Evolutionary conservation across 2,888 invertebrate genomes (phyloP).

Genomic region (Pristionchus japonicus): DNA sequence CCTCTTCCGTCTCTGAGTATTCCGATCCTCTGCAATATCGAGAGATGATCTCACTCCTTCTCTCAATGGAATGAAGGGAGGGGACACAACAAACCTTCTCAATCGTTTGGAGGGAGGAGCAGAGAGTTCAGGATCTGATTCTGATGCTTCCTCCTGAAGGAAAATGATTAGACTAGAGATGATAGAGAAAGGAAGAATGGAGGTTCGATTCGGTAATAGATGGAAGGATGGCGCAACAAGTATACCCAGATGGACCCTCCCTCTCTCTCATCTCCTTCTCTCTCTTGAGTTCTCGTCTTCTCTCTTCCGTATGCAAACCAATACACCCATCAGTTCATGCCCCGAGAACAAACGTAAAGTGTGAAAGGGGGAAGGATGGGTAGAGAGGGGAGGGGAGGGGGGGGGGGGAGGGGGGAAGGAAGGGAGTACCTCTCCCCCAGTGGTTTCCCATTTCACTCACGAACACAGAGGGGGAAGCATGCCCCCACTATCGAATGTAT

Average conservation of each 20-base stretch:
- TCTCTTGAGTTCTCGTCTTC: not conserved
- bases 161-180: not conserved
- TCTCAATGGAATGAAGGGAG: not conserved
- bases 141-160: not conserved
- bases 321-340: constrained; percentile 13
- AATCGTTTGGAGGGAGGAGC: constrained; percentile 5
- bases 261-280: not conserved
- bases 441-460: not conserved
- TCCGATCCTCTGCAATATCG: constrained; percentile 56
- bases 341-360: not conserved
- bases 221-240: not conserved
- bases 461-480: not conserved
- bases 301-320: constrained; percentile 13
- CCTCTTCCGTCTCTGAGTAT: constrained; percentile 42
- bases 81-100: not conserved
- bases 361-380: not conserved
- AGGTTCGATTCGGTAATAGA: not conserved
- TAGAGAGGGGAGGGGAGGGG: not conserved
- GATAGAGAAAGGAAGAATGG: too few species aligned
- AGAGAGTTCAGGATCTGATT: constrained; percentile 17
- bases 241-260: not conserved
- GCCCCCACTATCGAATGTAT: not conserved
- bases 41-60: not conserved
- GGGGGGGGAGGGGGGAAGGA: not conserved
- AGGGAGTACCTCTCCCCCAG: not conserved